Conservation (phyloP, 2,888 invertebrate genomes). For the Drosophila helvetica region DNA sequence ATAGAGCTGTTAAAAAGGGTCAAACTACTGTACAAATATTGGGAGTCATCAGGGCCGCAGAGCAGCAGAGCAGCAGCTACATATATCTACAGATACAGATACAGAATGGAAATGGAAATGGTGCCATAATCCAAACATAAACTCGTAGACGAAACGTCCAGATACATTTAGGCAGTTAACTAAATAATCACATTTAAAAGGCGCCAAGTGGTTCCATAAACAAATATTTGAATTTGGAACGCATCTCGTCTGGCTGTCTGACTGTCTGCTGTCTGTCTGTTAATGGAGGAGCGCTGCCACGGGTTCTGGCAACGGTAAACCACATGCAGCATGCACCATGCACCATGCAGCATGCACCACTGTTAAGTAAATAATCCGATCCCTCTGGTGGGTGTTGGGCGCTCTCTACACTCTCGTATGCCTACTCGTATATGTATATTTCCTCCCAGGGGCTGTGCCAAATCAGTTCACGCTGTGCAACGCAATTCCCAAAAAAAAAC, state of each 20-base stretch:
- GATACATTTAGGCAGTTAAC: constrained; percentile 56
- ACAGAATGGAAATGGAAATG: constrained; percentile 23
- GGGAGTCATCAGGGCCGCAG: constrained; percentile 60
- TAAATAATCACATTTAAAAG: constrained; percentile 82
- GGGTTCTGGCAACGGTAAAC: neutral
- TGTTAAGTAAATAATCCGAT: constrained; percentile 59
- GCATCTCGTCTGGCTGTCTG: constrained; percentile 31
- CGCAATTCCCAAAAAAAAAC: constrained; percentile 18
- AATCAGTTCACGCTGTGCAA: constrained; percentile 70
- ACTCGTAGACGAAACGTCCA: constrained; percentile 9
- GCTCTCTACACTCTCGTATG: neutral
- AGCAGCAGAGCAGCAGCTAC: constrained; percentile 16
- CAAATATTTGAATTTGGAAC: constrained; percentile 76
- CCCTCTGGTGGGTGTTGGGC: constrained; percentile 25
- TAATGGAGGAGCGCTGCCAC: constrained; percentile 42
- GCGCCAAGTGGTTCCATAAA: constrained; percentile 83
- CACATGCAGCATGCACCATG: neutral
- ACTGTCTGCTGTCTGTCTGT: constrained; percentile 11
- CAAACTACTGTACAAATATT: constrained; percentile 77
- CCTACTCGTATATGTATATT: too few species aligned
- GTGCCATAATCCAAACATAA: constrained; percentile 53
- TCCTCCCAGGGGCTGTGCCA: constrained; percentile 58
- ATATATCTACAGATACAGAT: constrained; percentile 41
- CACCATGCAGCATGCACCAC: constrained; percentile 40
- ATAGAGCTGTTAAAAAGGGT: constrained; percentile 77